Evolutionary conservation across 2,797 vertebrate genomes (phyloP), one percentile per base, ranked within the genome.

Genomic region (Myiothlypis coronata): DNA sequence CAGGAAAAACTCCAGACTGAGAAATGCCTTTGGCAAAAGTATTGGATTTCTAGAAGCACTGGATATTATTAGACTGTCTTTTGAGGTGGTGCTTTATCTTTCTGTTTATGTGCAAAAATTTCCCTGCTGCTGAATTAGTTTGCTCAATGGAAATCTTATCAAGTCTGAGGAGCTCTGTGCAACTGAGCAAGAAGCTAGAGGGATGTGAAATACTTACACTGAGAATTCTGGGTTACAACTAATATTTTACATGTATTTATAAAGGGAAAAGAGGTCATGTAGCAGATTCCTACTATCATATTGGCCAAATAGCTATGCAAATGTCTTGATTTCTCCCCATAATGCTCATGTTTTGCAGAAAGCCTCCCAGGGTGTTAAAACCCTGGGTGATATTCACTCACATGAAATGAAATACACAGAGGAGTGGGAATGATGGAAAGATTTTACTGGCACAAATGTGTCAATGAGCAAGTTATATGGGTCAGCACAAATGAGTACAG

Each of bases 291-390:
- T 26, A 60, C 71, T 89, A 53, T 77, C 53, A 49, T 14, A 27
- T 41, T 70, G 46, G 22, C 68, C 71, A 87, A 92, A 92, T 55
- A 90, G 53, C 64, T 87, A 90, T 83, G 90, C 60, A 92, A 83
- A 89, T 87, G 6, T 74, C 37, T 85, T 87, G 68, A 85, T 90
- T 91, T 68, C 47, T 87, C 24, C n/a, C 26, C 32, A 53, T 94
- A 94, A 84, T 79, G 89, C 60, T 90, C 60, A 19, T 68, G 46
- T 89, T 95, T 85, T 92, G 81, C 84, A 89, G 71, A 89, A 85
- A 77, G 26, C 50, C 64, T 89, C 39, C 35, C 19, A 85, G 57
- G 61, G 27, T 80, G 53, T 39, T 83, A 87, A 89, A 71, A 46
- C 78, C 46, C 68, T 77, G 60, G 60, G 71, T 34, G 75, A 55